phyloP scores from a whole-genome alignment of 1,140 invertebrate genomes.

The Eupristina koningsbergeri region DNA sequence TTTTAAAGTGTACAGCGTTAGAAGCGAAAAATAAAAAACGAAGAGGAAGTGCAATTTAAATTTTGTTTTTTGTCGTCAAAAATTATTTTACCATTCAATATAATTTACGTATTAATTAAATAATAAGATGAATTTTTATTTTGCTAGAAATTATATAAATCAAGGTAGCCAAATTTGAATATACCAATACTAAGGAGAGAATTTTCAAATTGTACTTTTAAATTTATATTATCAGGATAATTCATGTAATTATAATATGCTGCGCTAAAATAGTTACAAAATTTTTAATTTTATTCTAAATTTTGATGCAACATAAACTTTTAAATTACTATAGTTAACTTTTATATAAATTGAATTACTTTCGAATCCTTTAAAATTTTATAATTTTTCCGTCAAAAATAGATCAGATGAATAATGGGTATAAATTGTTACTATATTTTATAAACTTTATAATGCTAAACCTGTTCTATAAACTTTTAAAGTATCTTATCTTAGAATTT shows the following conservation, averaged over 20 bases:
- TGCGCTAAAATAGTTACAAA: no score
- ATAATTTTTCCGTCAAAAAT: background rate
- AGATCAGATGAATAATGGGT: background rate
- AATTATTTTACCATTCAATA: background rate
- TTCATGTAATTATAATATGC: no score
- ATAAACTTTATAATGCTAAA: background rate
- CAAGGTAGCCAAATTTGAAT: no score
- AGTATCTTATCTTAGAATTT: background rate
- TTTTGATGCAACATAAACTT: no score
- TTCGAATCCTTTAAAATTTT: background rate
- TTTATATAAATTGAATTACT: background rate
- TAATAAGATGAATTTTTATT: no score
- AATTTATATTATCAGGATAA: no score
- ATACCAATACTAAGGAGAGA: no score
- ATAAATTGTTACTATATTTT: background rate
- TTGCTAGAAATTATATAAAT: no score
- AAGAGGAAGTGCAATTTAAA: background rate
- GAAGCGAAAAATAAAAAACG: background rate
- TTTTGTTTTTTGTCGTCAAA: background rate
- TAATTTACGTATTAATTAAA: background rate
- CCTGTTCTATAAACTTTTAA: background rate
- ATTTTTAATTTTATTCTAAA: no score
- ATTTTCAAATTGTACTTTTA: no score
- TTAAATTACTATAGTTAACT: background rate
- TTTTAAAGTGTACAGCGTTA: background rate